Evolutionary conservation across 2,113 vertebrate species (phyloP), one percentile per base, ranked within the genome.

Genomic region (human): DNA sequence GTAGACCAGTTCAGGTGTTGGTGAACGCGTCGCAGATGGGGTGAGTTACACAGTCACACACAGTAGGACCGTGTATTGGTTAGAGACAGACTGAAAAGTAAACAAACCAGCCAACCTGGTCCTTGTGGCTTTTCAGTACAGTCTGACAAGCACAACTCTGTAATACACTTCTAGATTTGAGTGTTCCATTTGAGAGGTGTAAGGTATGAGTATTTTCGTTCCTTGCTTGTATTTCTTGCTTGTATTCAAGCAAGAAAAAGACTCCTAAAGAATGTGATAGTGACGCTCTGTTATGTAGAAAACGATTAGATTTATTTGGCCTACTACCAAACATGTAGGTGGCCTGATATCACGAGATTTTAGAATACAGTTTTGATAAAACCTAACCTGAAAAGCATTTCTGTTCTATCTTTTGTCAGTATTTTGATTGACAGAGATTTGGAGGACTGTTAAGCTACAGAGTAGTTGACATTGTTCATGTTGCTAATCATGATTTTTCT

Each of bases 291-390:
- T 73, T 30, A 7, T 5, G 6, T 11, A 80, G 72, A 23, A 89
- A 83, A 52, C 27, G 38, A 30, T 73, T 50, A 6, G 11, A 68
- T 25, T 83, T n/a, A 52, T 72, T 83, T 79, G 35, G 61, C 45
- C 4, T 48, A 35, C 50, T 55, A 64, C 43, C 75, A 61, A 25
- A n/a, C n/a, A 72, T 16, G 5, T 32, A 89, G 35, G 8, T 61
- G 30, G 38, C 35, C 52, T 61, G 57, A 11, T 48, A 7, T 23
- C n/a, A 80, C 16, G 30, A 84, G 88, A 48, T 12, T 48, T 83
- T n/a, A 70, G 80, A 20, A 80, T 9, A 38, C 12, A 20, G 55
- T 55, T 96, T 82, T 72, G 30, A 73, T n/a, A 50, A 88, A 93
- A 84, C 3, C 35, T 82, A 88, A 25, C 35, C 17, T 61, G 72